Percentiles rank a stretch among this genome's conserved stretches.
Conservation (phyloP, 1,140 invertebrate genomes). For the Micrasema minimum region DNA sequence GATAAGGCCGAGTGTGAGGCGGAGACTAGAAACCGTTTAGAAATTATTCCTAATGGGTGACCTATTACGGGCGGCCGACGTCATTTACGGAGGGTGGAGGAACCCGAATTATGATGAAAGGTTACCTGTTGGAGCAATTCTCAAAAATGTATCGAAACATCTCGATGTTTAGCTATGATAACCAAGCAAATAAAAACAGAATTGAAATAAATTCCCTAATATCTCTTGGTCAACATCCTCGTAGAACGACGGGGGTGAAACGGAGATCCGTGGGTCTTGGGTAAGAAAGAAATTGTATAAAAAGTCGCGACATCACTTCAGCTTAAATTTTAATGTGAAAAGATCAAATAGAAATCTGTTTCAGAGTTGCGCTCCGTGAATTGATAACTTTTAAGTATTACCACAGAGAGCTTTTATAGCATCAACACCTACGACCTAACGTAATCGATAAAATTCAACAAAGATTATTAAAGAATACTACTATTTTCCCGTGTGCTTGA, state of each 20-base stretch:
- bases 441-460: no score
- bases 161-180: no score
- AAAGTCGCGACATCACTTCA: conserved; percentile 1
- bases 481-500: no score
- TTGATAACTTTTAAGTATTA: no score
- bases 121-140: neutral
- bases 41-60: conserved; percentile 43
- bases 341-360: conserved; percentile 9
- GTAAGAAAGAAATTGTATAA: conserved; percentile 22
- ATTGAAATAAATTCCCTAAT: neutral
- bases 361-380: no score
- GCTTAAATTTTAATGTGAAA: conserved; percentile 27
- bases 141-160: no score
- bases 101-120: neutral
- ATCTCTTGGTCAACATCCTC: neutral
- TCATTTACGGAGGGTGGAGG: conserved; percentile 11
- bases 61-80: conserved; percentile 33
- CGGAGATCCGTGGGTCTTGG: neutral
- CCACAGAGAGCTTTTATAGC: no score
- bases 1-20: conserved; percentile 38
- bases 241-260: neutral
- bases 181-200: no score
- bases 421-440: no score
- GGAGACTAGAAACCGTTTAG: conserved; percentile 37
- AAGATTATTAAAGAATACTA: no score